phyloP scores from a whole-genome alignment of 2,113 vertebrate genomes.

The Spizaetus ornatus region DNA sequence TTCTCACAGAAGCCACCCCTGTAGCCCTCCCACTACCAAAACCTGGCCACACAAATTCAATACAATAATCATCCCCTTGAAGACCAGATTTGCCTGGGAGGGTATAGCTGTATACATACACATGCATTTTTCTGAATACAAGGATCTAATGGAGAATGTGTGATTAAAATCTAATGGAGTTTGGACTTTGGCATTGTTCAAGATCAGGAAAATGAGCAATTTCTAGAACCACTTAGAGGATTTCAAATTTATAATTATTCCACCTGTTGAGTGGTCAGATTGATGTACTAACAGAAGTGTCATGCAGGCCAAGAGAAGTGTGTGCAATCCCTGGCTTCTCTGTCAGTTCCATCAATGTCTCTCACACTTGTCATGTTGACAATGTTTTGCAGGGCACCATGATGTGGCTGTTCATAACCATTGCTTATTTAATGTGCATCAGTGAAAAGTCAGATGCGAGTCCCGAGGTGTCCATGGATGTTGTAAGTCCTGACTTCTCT shows the following conservation, averaged over 20 bases:
- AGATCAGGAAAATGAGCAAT: not conserved
- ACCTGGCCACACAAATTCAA: not conserved
- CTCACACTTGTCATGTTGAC: rapidly evolving
- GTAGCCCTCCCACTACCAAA: not conserved
- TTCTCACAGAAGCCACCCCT: too few species aligned
- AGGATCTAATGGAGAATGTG: rapidly evolving
- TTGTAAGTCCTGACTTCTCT: conserved; percentile 18
- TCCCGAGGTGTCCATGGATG: not conserved
- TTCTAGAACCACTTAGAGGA: not conserved
- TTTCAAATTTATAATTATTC: not conserved
- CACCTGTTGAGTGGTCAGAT: not conserved
- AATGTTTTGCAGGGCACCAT: conserved; percentile 24
- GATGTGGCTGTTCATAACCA: not conserved
- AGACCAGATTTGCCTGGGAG: not conserved
- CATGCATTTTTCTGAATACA: rapidly evolving
- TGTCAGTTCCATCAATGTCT: not conserved
- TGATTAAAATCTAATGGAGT: not conserved
- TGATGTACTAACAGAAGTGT: not conserved
- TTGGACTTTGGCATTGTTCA: not conserved
- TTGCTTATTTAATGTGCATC: not conserved
- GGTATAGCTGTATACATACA: rapidly evolving
- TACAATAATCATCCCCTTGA: rapidly evolving
- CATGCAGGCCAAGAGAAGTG: not conserved
- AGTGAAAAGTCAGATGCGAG: not conserved
- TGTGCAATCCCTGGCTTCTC: not conserved